Conservation (phyloP, 2,113 vertebrate genomes). For the Penelope pileata region DNA sequence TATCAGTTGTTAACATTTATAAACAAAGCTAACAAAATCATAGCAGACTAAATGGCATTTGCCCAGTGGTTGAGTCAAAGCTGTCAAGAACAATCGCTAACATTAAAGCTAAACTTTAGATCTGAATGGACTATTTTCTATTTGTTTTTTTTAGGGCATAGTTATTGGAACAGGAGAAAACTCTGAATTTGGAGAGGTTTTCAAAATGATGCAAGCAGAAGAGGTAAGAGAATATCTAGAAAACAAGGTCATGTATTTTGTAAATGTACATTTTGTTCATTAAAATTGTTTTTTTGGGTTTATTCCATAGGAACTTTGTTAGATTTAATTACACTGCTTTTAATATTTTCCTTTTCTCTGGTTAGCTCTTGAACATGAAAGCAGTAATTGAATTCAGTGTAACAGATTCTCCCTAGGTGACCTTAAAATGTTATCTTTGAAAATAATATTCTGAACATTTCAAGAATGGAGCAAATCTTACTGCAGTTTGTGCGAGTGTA, state of each 20-base stretch:
- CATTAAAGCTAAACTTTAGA: background rate
- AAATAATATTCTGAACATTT: background rate
- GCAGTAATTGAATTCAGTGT: background rate
- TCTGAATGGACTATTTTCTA: background rate
- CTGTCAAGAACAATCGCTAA: background rate
- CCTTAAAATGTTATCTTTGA: background rate
- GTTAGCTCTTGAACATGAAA: background rate
- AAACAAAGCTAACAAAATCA: background rate
- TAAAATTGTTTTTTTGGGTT: background rate
- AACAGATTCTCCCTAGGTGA: background rate
- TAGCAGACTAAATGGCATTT: background rate
- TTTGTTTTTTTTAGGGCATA: constrained; percentile 83
- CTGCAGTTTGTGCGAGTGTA: background rate
- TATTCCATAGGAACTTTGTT: background rate
- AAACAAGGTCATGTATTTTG: background rate
- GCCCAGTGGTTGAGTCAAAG: background rate
- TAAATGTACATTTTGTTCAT: background rate
- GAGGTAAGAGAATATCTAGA: constrained; percentile 84
- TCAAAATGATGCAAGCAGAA: constrained; percentile 99
- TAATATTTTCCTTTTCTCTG: background rate
- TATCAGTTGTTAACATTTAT: background rate
- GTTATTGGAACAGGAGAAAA: constrained; percentile 98
- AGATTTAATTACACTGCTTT: background rate
- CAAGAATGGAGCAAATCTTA: background rate
- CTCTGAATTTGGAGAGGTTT: constrained; percentile 97